Base-by-base conservation (phyloP, 1,140 invertebrate genomes). In the Brachionus manjavacas region DNA sequence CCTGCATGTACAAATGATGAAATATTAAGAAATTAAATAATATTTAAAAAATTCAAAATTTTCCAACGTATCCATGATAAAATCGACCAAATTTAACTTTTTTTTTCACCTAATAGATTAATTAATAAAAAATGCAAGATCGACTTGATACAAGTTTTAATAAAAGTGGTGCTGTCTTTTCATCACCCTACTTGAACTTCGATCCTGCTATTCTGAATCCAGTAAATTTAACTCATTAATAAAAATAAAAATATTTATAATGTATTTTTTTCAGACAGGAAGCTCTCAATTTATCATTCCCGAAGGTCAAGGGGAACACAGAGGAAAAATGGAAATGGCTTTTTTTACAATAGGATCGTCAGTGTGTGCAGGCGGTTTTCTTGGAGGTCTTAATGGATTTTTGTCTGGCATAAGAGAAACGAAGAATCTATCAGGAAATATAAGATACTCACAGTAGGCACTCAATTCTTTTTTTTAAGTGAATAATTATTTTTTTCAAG, bases 291-390 rank as follows among this genome's bases (percentile, higher is more conserved):
- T 64, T 43, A 64, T 81, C 20, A 68, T 81, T 7, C 79, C 79
- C 2, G 79, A 81, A 43, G 79, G 79, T 9, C 79, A 81, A 64
- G 52, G 79, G 9, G 79, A 81, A 16, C 52, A 64, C 9, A 39
- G 79, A 64, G 79, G 79, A 20, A 81, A 81, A 81, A 81, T 81
- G 79, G 79, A 81, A 81, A 81, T 81, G 79, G 79, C 79, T 4
- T 81, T 81, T 81, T 81, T 81, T 20, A 81, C 79, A 64, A 81
- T 81, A 9, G 79, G 79, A 2, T 60, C 79, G 12, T 60, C 79
- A 41, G 79, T 81, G 1, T 81, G 79, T 81, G 52, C 52, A 16
- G 79, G 79, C 41, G 79, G 79, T 16, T 81, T 81, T 20, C n/a
- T 81, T 14, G 79, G 79, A 16, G 79, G 79, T 41, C 20, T 81